Conservation (phyloP, 2,797 vertebrate genomes). For the Notolepis coatsorum region DNA sequence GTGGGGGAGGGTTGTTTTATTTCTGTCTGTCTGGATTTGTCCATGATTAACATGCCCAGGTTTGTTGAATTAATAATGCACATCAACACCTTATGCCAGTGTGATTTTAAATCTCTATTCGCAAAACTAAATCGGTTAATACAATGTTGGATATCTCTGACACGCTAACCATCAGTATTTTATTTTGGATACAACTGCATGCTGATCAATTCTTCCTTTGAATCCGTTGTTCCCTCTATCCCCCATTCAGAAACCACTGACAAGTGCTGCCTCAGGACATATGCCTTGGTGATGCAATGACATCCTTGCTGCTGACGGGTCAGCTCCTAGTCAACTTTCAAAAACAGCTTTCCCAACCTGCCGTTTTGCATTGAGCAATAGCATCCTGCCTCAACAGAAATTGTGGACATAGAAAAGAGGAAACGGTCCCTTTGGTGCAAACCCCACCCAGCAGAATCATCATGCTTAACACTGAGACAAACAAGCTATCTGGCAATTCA, state of each 20-base stretch:
- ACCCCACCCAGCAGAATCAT: slow-evolving; percentile 28
- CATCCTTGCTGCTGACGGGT: slow-evolving; percentile 33
- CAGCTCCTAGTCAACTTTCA: slow-evolving; percentile 11
- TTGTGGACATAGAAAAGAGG: slow-evolving; percentile 72
- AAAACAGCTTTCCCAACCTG: slow-evolving; percentile 35
- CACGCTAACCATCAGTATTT: neutral
- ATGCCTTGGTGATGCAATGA: neutral
- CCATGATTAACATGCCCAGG: too few relatives aligned
- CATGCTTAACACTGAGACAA: slow-evolving; percentile 18
- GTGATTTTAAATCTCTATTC: too few relatives aligned
- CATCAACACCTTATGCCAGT: too few relatives aligned
- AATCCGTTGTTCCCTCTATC: slow-evolving; percentile 20
- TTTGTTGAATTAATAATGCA: too few relatives aligned
- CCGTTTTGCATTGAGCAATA: slow-evolving; percentile 65
- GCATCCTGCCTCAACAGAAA: slow-evolving; percentile 58
- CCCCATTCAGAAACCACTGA: slow-evolving; percentile 24
- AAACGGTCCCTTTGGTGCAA: slow-evolving; percentile 57
- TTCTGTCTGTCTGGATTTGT: too few relatives aligned
- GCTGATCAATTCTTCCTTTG: slow-evolving; percentile 6
- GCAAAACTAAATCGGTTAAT: too few relatives aligned
- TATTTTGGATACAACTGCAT: slow-evolving; percentile 21
- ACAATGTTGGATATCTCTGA: neutral
- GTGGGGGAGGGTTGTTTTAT: too few relatives aligned
- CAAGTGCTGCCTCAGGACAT: slow-evolving; percentile 57
- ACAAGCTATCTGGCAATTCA: neutral